Conservation (phyloP, 2,113 vertebrate genomes). For the Xenopus laevis region DNA sequence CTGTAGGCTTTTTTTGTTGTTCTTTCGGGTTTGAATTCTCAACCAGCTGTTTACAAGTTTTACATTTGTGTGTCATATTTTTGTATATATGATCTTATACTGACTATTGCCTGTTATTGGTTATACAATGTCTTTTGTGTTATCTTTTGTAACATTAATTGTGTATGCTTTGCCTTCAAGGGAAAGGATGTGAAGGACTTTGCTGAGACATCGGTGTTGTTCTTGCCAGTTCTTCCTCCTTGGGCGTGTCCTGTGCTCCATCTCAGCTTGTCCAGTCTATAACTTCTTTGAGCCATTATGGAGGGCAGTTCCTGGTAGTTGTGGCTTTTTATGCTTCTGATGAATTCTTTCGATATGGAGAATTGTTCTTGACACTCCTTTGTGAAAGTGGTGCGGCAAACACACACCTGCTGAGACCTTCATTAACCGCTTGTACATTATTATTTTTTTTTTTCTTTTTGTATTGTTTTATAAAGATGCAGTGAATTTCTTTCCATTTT, state of each 20-base stretch:
- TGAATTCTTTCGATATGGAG: constrained; percentile 70
- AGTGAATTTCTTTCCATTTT: constrained; percentile 64
- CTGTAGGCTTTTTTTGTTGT: too few relatives aligned
- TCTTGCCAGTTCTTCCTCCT: constrained; percentile 73
- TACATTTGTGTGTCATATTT: too few relatives aligned
- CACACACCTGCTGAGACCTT: constrained; percentile 57
- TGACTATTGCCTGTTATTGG: too few relatives aligned
- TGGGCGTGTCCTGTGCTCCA: constrained; percentile 69
- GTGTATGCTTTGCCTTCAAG: constrained; percentile 45
- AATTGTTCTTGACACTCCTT: constrained; percentile 64
- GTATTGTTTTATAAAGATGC: constrained; percentile 74
- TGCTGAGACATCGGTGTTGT: constrained; percentile 66
- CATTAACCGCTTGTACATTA: constrained; percentile 39
- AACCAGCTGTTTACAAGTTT: too few relatives aligned
- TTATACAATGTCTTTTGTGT: too few relatives aligned
- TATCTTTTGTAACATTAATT: too few relatives aligned
- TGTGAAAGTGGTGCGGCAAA: constrained; percentile 59
- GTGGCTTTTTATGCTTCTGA: constrained; percentile 75
- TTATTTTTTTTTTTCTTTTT: constrained; percentile 46
- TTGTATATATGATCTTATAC: too few relatives aligned
- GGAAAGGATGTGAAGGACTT: constrained; percentile 72
- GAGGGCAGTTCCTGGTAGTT: constrained; percentile 71
- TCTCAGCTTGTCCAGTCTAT: constrained; percentile 71
- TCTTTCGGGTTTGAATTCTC: too few relatives aligned
- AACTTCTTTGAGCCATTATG: constrained; percentile 71